Conservation (phyloP, 1,140 invertebrate genomes). For the Sipha flava region DNA sequence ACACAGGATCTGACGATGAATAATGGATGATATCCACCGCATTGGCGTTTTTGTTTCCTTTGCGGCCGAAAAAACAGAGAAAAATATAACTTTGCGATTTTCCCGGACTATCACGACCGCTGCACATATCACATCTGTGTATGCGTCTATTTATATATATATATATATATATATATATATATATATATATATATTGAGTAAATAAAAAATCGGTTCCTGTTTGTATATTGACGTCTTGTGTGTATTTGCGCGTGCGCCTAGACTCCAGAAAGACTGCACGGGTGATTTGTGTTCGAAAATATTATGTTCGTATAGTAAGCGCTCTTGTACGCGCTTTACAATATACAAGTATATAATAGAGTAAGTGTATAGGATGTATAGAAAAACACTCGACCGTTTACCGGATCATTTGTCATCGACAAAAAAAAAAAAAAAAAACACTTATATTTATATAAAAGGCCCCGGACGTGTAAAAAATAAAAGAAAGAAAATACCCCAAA, state of each 20-base stretch:
- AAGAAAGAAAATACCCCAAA: background rate
- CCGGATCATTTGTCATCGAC: constrained; percentile 30
- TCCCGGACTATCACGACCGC: background rate
- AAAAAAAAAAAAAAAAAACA: background rate
- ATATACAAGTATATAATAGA: background rate
- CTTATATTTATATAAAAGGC: background rate
- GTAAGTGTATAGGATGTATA: background rate
- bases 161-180: too few relatives aligned
- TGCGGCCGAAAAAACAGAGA: background rate
- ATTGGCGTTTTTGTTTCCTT: constrained; percentile 11
- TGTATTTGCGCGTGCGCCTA: background rate
- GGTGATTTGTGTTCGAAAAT: background rate
- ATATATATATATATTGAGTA: too few relatives aligned
- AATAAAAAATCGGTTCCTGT: background rate
- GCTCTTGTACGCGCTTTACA: background rate
- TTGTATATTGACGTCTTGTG: background rate
- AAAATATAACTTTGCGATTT: constrained; percentile 16
- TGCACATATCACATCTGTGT: background rate
- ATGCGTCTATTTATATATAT: too few relatives aligned
- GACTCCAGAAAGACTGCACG: background rate
- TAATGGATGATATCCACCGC: background rate
- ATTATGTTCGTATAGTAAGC: background rate
- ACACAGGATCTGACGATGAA: background rate
- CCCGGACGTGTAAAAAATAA: background rate
- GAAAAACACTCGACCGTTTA: constrained; percentile 6